Evolutionary conservation across 2,888 invertebrate species (phyloP).

Genomic region (Ennomos quercinarius): DNA sequence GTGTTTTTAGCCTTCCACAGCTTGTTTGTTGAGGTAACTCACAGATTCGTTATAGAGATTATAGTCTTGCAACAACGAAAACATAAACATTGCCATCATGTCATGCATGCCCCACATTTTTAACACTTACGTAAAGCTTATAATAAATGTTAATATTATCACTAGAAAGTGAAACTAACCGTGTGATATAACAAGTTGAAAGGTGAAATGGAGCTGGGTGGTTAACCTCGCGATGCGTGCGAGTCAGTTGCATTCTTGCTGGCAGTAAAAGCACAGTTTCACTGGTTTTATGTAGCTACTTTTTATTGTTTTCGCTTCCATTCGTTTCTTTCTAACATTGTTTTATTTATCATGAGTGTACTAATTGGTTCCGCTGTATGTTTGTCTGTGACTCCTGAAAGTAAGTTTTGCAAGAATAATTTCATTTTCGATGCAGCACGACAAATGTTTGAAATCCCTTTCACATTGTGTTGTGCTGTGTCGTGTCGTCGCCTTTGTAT

Average conservation of each 20-base stretch:
- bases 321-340: slow-evolving; percentile 25
- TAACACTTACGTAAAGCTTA: slow-evolving; percentile 34
- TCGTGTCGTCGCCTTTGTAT: slow-evolving; percentile 7
- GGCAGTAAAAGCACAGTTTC: slow-evolving; percentile 56
- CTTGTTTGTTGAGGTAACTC: no score
- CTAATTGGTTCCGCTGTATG: slow-evolving; percentile 67
- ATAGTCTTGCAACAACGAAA: neutral
- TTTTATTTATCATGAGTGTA: slow-evolving; percentile 54
- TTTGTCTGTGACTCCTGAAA: slow-evolving; percentile 61
- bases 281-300: slow-evolving; percentile 29
- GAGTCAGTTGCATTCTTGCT: slow-evolving; percentile 43
- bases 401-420: slow-evolving; percentile 53
- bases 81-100: no score
- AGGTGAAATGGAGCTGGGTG: slow-evolving; percentile 72
- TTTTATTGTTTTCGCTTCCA: slow-evolving; percentile 20
- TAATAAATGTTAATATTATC: slow-evolving; percentile 46
- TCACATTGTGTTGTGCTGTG: slow-evolving; percentile 14
- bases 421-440: neutral
- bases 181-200: slow-evolving; percentile 74
- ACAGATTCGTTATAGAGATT: no score
- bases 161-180: slow-evolving; percentile 67
- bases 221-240: slow-evolving; percentile 59
- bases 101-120: no score
- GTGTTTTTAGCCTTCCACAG: no score
- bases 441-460: slow-evolving; percentile 2